phyloP scores from a whole-genome alignment of 2,797 vertebrate genomes.

The Selene dorsalis region DNA sequence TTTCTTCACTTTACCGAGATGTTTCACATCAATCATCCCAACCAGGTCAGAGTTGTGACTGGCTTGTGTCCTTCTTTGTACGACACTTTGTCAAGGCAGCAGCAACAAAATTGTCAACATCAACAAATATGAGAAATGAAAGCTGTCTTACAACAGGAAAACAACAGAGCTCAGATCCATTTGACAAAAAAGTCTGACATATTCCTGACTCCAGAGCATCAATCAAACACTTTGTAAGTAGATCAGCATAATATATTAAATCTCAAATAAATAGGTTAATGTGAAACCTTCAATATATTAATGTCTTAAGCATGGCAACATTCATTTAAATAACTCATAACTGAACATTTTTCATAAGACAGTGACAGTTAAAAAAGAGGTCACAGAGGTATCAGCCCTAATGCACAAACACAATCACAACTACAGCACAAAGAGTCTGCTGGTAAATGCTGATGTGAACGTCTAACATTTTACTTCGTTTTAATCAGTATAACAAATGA shows the following conservation, averaged over 20 bases:
- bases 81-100: constrained; percentile 58
- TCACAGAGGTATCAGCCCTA: constrained; percentile 1
- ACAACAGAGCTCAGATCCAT: constrained; percentile 26
- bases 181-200: constrained; percentile 36
- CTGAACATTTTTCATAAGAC: constrained; percentile 19
- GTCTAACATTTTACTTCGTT: constrained; percentile 7
- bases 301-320: constrained; percentile 1
- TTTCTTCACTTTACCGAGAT: constrained; percentile 30
- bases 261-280: constrained; percentile 69
- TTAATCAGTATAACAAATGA: too few relatives aligned
- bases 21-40: constrained; percentile 60
- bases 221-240: constrained; percentile 52
- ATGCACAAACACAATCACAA: constrained; percentile 16
- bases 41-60: constrained; percentile 53
- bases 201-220: constrained; percentile 37
- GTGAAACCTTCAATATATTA: constrained; percentile 60
- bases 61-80: constrained; percentile 31
- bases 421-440: neutral
- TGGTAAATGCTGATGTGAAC: neutral
- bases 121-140: constrained; percentile 52
- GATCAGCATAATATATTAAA: constrained; percentile 69
- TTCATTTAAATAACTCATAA: constrained; percentile 30
- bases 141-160: constrained; percentile 19
- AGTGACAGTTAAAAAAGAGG: constrained; percentile 7
- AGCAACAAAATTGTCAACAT: constrained; percentile 25